Evolutionary conservation across 2,797 vertebrate genomes (phyloP).

Genomic region (Fundulus diaphanus): DNA sequence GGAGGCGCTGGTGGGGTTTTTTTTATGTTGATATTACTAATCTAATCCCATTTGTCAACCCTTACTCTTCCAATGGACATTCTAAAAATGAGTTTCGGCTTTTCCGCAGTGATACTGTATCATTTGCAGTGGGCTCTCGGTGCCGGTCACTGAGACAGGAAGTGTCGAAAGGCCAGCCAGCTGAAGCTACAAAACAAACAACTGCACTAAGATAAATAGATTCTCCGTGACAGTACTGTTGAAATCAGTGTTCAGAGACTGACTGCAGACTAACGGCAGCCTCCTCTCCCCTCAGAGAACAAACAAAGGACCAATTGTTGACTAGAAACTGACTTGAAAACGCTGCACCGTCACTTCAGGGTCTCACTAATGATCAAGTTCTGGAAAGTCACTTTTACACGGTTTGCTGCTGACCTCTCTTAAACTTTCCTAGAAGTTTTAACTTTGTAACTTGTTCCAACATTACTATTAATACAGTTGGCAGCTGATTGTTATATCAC

Average conservation of each 20-base stretch:
- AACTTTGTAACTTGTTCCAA: no score
- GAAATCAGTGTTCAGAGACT: slow-evolving; percentile 33
- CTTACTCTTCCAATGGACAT: neutral
- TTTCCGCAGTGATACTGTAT: neutral
- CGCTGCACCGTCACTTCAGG: neutral
- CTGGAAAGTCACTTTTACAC: neutral
- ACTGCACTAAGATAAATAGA: slow-evolving; percentile 28
- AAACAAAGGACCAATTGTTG: slow-evolving; percentile 19
- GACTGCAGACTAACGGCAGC: slow-evolving; percentile 42
- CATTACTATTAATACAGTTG: neutral
- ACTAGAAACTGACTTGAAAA: slow-evolving; percentile 6
- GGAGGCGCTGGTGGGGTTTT: slow-evolving; percentile 2
- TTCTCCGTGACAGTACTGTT: slow-evolving; percentile 41
- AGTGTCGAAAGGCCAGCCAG: slow-evolving; percentile 31
- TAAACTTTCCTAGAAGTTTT: neutral
- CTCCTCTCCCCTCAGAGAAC: slow-evolving; percentile 19
- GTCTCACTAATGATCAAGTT: neutral
- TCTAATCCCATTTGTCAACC: neutral
- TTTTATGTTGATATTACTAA: slow-evolving; percentile 12
- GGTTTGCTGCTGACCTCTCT: neutral
- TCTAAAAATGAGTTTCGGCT: neutral
- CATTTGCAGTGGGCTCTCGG: slow-evolving; percentile 9
- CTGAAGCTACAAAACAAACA: slow-evolving; percentile 33
- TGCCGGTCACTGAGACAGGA: slow-evolving; percentile 27
- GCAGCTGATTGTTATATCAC: neutral